Evolutionary conservation across 2,888 invertebrate species (phyloP).

Genomic region (Apodemia duryi): DNA sequence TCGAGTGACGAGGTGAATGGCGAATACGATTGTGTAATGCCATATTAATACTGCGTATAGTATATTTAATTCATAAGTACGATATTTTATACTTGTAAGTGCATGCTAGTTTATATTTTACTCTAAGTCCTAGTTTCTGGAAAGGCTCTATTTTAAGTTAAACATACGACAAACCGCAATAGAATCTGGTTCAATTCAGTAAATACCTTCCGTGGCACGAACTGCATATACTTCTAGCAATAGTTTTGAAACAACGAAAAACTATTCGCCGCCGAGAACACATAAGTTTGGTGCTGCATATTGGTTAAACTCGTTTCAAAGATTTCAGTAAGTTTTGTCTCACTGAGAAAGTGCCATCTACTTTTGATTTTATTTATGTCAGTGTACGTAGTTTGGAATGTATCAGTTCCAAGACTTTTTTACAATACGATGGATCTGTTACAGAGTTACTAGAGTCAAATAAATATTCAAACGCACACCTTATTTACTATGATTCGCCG

Average conservation of each 20-base stretch:
- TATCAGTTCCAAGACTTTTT: no score
- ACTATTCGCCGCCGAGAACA: constrained; percentile 25
- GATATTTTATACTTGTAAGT: no score
- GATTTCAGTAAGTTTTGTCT: constrained; percentile 9
- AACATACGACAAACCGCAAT: background rate
- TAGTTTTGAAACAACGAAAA: constrained; percentile 24
- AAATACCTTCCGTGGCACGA: constrained; percentile 3
- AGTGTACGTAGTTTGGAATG: no score
- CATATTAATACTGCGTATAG: no score
- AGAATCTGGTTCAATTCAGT: constrained; percentile 7
- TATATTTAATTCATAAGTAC: constrained; percentile 19
- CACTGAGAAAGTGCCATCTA: background rate
- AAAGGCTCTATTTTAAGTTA: background rate
- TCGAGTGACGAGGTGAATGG: no score
- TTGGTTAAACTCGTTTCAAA: constrained; percentile 11
- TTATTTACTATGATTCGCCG: no score
- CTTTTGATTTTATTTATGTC: background rate
- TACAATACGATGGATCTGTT: no score
- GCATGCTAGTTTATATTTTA: no score
- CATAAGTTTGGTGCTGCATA: constrained; percentile 21
- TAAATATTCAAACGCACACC: no score
- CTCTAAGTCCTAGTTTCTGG: background rate
- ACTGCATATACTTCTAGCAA: constrained; percentile 5
- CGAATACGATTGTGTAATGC: no score
- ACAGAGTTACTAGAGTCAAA: no score